Evolutionary conservation across 1,140 invertebrate genomes (phyloP).

Genomic region (Hyles vespertilio): DNA sequence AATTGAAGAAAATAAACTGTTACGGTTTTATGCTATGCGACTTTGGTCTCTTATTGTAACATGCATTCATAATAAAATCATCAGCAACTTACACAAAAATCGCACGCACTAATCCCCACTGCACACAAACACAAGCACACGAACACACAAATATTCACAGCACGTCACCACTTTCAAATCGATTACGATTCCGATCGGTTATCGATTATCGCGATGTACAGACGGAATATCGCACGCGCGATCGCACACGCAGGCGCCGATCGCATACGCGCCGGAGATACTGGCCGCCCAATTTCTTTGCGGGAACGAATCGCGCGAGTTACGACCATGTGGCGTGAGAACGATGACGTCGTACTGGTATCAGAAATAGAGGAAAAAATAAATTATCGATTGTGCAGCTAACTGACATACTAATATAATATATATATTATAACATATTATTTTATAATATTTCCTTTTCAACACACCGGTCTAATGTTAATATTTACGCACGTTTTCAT

Average conservation of each 20-base stretch:
- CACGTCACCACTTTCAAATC: conserved; percentile 6
- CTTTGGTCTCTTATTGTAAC: too few species aligned
- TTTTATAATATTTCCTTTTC: too few species aligned
- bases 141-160: conserved; percentile 20
- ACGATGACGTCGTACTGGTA: conserved; percentile 9
- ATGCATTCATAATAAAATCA: neutral
- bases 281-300: conserved; percentile 46
- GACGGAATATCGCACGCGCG: conserved; percentile 9
- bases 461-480: too few species aligned
- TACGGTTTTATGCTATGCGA: too few species aligned
- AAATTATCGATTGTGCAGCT: too few species aligned
- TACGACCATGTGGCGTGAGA: conserved; percentile 20
- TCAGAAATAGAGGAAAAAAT: too few species aligned
- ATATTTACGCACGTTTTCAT: too few species aligned
- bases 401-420: too few species aligned
- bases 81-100: conserved; percentile 26
- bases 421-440: too few species aligned
- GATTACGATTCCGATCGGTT: neutral
- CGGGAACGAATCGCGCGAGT: conserved; percentile 19
- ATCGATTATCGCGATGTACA: conserved; percentile 1
- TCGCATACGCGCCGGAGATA: conserved; percentile 41
- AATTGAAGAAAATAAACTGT: too few species aligned
- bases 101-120: conserved; percentile 13
- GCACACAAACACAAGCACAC: conserved; percentile 18
- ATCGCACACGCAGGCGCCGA: conserved; percentile 33